Evolutionary conservation across 2,113 vertebrate species (phyloP).

Genomic region (Aleadryas rufinucha): DNA sequence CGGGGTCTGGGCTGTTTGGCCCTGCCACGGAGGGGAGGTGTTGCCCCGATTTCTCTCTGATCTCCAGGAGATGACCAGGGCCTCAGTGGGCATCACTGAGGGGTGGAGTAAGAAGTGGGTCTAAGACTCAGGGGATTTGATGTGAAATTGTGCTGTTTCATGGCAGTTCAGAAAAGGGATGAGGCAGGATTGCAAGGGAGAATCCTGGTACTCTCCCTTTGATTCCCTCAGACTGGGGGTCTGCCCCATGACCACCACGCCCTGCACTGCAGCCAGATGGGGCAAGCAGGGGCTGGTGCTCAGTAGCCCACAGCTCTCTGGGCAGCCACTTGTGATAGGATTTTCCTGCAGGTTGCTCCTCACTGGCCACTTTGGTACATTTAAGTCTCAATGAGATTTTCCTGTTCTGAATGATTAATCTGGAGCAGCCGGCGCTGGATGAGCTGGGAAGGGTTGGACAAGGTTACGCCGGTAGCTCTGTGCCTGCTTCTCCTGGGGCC

Average conservation of each 20-base stretch:
- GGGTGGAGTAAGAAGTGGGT: neutral
- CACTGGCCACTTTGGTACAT: neutral
- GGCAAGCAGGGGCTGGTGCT: neutral
- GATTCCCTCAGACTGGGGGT: neutral
- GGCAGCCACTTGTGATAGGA: neutral
- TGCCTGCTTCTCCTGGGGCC: neutral
- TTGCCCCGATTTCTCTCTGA: neutral
- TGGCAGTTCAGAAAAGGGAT: neutral
- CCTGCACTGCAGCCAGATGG: neutral
- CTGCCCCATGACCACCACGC: neutral
- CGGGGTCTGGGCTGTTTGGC: neutral
- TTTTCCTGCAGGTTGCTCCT: neutral
- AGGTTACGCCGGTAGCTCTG: fast-evolving
- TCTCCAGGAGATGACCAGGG: neutral
- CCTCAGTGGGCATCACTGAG: neutral
- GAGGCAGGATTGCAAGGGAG: neutral
- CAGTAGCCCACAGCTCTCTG: neutral
- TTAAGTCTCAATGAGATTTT: neutral
- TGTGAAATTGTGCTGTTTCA: neutral
- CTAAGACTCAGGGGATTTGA: neutral
- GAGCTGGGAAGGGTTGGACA: neutral
- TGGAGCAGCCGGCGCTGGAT: neutral
- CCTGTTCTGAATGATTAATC: neutral
- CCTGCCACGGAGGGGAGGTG: neutral
- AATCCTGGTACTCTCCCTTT: neutral